A percentile compares a stretch with the other conserved stretches of the same genome.
phyloP scores from a whole-genome alignment of 2,888 invertebrate genomes.

The Heliconius ismenius region DNA sequence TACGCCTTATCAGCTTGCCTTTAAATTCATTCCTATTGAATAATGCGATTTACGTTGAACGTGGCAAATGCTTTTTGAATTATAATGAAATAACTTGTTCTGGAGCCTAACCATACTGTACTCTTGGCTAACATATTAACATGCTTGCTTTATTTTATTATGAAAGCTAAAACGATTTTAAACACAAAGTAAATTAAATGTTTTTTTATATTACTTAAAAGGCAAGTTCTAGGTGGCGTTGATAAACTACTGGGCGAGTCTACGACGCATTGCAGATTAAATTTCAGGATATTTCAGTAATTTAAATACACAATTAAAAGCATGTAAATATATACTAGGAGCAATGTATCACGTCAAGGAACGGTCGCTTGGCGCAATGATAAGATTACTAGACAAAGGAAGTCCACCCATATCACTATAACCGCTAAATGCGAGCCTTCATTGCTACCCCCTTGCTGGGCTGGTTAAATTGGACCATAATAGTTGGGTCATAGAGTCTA shows the following conservation, averaged over 20 bases:
- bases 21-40: conserved; percentile 42
- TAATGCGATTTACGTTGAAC: conserved; percentile 35
- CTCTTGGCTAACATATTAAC: background rate
- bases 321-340: conserved; percentile 62
- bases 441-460: conserved; percentile 64
- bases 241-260: background rate
- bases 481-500: conserved; percentile 60
- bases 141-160: background rate
- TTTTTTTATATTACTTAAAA: background rate
- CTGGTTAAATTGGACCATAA: conserved; percentile 57
- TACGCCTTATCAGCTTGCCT: conserved; percentile 43
- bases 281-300: conserved; percentile 28
- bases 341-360: conserved; percentile 77
- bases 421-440: conserved; percentile 77
- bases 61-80: conserved; percentile 27
- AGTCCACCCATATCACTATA: conserved; percentile 80
- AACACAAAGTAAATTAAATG: background rate
- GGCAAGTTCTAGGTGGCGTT: background rate
- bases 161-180: background rate
- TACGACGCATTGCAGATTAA: conserved; percentile 28
- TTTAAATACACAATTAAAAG: conserved; percentile 45
- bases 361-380: conserved; percentile 70
- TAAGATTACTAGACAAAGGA: conserved; percentile 82
- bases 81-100: conserved; percentile 25
- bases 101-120: background rate